Conservation (phyloP, 2,113 vertebrate genomes). For the Galeopterus variegatus region DNA sequence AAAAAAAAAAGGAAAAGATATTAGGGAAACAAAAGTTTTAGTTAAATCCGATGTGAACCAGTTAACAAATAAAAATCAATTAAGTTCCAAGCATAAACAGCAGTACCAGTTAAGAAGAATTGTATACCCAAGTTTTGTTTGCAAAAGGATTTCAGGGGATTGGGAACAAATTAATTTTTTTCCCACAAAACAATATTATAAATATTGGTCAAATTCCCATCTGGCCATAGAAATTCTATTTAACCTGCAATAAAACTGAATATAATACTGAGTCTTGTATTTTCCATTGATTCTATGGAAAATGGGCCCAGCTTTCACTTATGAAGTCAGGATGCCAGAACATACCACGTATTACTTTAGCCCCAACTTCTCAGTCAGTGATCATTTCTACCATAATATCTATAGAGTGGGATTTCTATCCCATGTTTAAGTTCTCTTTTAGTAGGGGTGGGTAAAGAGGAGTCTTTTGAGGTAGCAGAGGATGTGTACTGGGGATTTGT, state of each 20-base stretch:
- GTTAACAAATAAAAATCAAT: conserved; percentile 22
- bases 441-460: background rate
- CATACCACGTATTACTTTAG: background rate
- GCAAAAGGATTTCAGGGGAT: background rate
- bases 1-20: too few species aligned
- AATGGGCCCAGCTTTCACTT: conserved; percentile 23
- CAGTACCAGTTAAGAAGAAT: background rate
- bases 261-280: background rate
- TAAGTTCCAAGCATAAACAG: background rate
- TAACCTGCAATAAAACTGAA: background rate
- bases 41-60: background rate
- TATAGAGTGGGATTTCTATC: background rate
- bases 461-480: background rate
- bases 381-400: background rate
- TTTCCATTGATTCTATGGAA: background rate
- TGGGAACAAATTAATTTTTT: conserved; percentile 19
- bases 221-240: background rate
- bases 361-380: background rate
- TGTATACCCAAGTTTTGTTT: conserved; percentile 48
- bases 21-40: background rate
- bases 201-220: conserved; percentile 39
- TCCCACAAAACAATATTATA: conserved; percentile 4
- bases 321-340: conserved; percentile 24
- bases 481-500: background rate
- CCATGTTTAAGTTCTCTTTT: background rate